These are phyloP conservation scores for Menidia menidia DNA, from an alignment of 2,797 vertebrate genomes.

Conservation along the genomic window DNA sequence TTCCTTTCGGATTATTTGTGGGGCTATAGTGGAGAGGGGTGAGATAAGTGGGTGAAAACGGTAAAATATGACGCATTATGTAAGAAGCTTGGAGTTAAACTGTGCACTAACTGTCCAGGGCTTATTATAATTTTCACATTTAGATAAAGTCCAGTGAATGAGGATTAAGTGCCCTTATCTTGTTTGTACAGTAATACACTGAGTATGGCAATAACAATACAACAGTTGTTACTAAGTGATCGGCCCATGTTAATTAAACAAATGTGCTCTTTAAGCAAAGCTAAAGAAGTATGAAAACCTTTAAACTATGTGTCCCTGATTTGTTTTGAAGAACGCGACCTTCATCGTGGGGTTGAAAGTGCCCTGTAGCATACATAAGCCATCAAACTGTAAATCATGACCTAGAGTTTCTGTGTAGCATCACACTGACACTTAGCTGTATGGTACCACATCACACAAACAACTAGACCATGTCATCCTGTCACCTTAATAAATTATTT, in stretches of 20 bases:
- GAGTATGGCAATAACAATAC: background rate
- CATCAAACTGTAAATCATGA: no score
- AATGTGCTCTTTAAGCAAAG: background rate
- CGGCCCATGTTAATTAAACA: background rate
- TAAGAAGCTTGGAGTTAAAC: background rate
- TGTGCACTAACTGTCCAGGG: background rate
- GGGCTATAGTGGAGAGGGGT: background rate
- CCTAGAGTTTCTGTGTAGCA: no score
- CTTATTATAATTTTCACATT: background rate
- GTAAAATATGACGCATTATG: background rate
- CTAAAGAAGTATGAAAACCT: no score
- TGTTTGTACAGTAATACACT: background rate
- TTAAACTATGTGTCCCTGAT: no score
- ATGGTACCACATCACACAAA: no score
- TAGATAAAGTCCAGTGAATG: background rate
- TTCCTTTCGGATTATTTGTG: background rate
- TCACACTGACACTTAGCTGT: no score
- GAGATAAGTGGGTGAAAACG: background rate
- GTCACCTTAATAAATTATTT: no score
- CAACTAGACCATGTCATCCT: no score
- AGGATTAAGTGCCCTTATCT: background rate
- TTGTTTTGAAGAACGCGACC: no score
- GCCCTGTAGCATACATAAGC: no score
- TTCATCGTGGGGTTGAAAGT: no score
- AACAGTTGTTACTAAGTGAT: background rate